These are phyloP conservation scores for Phyllostomus discolor DNA, from an alignment of 2,113 vertebrate genomes.

Conservation along the genomic window DNA sequence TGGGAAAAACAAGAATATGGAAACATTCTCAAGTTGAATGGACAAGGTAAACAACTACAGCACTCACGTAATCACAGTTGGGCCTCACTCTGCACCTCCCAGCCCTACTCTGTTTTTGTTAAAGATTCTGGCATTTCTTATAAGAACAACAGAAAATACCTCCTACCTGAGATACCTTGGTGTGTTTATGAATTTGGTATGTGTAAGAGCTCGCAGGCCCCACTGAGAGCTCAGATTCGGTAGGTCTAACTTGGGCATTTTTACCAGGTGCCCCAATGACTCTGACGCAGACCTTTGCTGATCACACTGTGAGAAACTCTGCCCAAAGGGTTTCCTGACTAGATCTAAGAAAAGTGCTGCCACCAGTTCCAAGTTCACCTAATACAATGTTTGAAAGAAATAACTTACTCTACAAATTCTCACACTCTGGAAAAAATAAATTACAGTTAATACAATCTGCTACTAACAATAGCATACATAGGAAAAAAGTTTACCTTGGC, in stretches of 20 bases:
- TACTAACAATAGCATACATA: neutral
- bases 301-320: neutral
- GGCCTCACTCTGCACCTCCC: neutral
- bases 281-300: neutral
- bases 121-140: neutral
- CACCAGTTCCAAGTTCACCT: neutral
- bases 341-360: neutral
- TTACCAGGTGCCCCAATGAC: neutral
- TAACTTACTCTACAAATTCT: neutral
- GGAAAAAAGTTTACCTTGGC: constrained; percentile 84
- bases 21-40: neutral
- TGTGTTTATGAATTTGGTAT: neutral
- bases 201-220: neutral
- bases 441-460: neutral
- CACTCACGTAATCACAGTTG: neutral
- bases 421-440: neutral
- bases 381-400: neutral
- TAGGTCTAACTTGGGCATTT: neutral
- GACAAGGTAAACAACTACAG: neutral
- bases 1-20: neutral
- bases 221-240: neutral
- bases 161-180: neutral
- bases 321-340: neutral
- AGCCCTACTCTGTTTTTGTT: neutral
- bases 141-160: neutral